A percentile compares a stretch with the other conserved stretches of the same genome.
Conservation (phyloP, 2,113 vertebrate species). For the Gavia stellata region DNA sequence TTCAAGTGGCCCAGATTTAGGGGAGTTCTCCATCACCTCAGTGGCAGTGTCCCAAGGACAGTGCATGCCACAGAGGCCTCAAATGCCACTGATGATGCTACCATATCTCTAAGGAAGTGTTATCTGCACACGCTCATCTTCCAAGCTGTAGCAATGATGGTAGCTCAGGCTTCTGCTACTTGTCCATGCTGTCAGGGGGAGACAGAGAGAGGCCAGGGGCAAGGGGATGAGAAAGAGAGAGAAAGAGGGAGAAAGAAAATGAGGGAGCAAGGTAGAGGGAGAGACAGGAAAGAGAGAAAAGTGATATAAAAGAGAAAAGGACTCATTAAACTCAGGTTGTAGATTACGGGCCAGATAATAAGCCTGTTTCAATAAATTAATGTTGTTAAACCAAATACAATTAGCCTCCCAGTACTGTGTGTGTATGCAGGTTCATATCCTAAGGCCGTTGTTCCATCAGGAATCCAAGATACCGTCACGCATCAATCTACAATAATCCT, state of each 20-base stretch:
- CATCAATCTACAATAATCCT: neutral
- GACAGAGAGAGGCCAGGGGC: neutral
- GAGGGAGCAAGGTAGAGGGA: neutral
- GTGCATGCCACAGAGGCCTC: neutral
- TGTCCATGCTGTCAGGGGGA: neutral
- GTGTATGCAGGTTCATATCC: neutral
- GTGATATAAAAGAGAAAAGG: neutral
- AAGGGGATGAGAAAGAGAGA: neutral
- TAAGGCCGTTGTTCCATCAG: neutral
- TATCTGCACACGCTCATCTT: neutral
- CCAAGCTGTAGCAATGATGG: neutral
- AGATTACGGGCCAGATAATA: neutral
- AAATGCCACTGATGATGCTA: neutral
- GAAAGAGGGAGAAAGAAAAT: neutral
- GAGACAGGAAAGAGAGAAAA: neutral
- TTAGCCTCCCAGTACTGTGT: neutral
- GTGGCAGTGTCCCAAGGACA: neutral
- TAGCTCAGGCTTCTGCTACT: neutral
- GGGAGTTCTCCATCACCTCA: neutral
- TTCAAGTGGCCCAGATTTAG: neutral
- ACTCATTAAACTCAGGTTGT: neutral
- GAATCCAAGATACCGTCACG: neutral
- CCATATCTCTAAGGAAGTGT: neutral
- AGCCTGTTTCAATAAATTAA: constrained; percentile 2
- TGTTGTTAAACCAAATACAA: neutral